Base-by-base conservation (phyloP, 2,113 vertebrate species). In the Paraplagusia blochii region DNA sequence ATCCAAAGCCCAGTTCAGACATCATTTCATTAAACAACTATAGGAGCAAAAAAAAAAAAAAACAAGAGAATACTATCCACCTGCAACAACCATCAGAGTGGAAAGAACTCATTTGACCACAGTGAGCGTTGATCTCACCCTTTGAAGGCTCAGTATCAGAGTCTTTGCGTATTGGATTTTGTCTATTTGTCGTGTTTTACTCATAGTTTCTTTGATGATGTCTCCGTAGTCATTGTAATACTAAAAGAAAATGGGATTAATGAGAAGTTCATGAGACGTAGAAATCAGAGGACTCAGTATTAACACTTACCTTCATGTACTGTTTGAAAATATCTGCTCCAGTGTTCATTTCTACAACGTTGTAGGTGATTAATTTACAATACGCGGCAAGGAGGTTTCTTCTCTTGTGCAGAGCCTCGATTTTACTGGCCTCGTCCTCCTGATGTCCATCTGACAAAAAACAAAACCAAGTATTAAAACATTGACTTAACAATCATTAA, bases 201-300 rank as follows among this genome's bases (percentile, higher is more conserved):
- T 98, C 96, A 98, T 95, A 0, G 96, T 98, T 89, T 98, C 96
- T 87, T 98, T 98, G 85, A 98, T 98, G 81, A 98, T 98, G 72
- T 98, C 96, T 19, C 96, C 96, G 52, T 98, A 98, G 70, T 98
- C 96, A 13, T 95, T 98, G 83, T 98, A 98, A 91, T 95, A 98
- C 96, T 98, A 74, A 7, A 62, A 47, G n/a, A 80, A 39, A 71
- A 42, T 85, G 7, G 12, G 16, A 52, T n/a, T 11, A 16, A 52
- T 29, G 53, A 8, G 17, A 4, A 35, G 15, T 63, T 22, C 60
- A 29, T 3, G 46, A n/a, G 10, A 44, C 29, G 7, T 53, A 11
- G 14, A 43, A 36, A 5, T 5, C 7, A 19, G 5, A 18, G 52
- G 36, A 5, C 65, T 44, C 13, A 7, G 36, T 15, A 47, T 8